phyloP scores from a whole-genome alignment of 2,888 invertebrate genomes.

The Diplolepis rosae region DNA sequence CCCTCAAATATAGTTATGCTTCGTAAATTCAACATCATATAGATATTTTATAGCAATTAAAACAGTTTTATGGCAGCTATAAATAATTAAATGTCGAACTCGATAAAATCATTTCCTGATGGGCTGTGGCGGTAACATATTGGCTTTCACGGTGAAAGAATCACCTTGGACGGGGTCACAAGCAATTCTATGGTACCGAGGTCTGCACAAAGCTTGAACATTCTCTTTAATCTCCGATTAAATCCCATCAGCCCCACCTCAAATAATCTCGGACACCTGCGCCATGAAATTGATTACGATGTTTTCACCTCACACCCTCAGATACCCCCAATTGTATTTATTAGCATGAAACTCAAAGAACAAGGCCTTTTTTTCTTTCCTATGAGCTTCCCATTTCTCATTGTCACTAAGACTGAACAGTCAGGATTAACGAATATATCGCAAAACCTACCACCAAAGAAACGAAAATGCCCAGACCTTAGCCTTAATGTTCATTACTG shows the following conservation, averaged over 20 bases:
- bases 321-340: not conserved
- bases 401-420: constrained; percentile 12
- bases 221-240: constrained; percentile 40
- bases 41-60: too few relatives aligned
- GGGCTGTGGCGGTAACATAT: constrained; percentile 15
- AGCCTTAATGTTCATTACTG: constrained; percentile 10
- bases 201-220: constrained; percentile 12
- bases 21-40: too few relatives aligned
- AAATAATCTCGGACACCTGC: constrained; percentile 35
- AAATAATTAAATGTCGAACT: not conserved
- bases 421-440: constrained; percentile 15
- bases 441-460: not conserved
- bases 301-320: constrained; percentile 12
- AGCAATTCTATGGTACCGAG: constrained; percentile 29
- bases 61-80: too few relatives aligned
- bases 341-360: constrained; percentile 24
- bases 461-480: constrained; percentile 2
- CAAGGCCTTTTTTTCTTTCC: constrained; percentile 2
- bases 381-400: constrained; percentile 19
- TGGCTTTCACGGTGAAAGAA: not conserved
- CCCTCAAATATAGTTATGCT: too few relatives aligned
- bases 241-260: constrained; percentile 35
- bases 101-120: constrained; percentile 33
- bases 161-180: constrained; percentile 38
- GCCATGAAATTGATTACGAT: constrained; percentile 28